These are phyloP conservation scores for Ascidia mentula DNA, from an alignment of 23 tunicate species.

Conservation along the genomic window DNA sequence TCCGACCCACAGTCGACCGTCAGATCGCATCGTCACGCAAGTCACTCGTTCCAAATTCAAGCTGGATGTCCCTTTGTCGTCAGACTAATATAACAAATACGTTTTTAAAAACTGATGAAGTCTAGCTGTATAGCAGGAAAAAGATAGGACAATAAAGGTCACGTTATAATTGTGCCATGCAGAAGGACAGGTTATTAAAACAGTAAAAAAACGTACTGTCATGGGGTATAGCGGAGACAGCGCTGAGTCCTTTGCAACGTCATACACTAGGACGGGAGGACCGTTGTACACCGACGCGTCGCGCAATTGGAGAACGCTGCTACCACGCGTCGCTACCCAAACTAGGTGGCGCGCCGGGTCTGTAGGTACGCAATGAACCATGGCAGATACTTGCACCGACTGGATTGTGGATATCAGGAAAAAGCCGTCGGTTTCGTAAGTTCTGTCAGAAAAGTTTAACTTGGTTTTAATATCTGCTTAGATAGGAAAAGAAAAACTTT, in stretches of 20 bases:
- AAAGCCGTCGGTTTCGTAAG: conserved; percentile 70
- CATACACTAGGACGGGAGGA: conserved; percentile 66
- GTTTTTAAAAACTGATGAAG: background rate
- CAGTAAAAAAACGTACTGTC: conserved; percentile 40
- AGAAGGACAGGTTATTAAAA: background rate
- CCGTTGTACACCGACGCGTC: conserved; percentile 22
- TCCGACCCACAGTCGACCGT: conserved; percentile 44
- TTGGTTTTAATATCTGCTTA: too few species aligned
- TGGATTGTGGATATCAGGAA: conserved; percentile 52
- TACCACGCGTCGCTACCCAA: conserved; percentile 37
- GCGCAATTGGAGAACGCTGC: conserved; percentile 47
- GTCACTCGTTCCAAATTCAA: conserved; percentile 4
- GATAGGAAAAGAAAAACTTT: too few species aligned
- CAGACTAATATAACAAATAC: conserved; percentile 14
- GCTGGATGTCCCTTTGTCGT: conserved; percentile 19
- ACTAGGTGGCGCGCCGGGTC: conserved; percentile 5
- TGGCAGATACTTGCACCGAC: conserved; percentile 44
- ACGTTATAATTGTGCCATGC: background rate
- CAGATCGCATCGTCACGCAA: conserved; percentile 1
- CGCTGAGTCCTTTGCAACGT: conserved; percentile 18
- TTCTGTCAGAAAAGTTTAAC: conserved; percentile 24
- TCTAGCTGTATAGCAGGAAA: background rate
- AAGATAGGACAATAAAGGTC: background rate
- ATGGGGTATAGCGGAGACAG: conserved; percentile 49
- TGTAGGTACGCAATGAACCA: conserved; percentile 25